Evolutionary conservation across 2,888 invertebrate species (phyloP).

Genomic region (Drosophila multiciliata): DNA sequence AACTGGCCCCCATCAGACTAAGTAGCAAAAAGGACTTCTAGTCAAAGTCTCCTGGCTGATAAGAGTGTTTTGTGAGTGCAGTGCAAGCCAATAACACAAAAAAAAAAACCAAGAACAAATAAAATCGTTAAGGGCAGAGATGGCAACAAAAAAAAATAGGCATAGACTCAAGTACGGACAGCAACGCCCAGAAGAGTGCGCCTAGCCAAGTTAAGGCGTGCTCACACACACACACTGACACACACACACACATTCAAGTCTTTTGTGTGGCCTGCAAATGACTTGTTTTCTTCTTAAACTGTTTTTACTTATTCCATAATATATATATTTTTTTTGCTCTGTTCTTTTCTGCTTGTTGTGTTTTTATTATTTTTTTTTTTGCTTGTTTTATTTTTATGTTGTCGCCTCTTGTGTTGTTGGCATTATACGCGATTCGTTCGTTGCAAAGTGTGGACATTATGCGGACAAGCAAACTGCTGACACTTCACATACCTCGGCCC

Average conservation of each 20-base stretch:
- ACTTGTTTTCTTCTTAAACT: slow-evolving; percentile 66
- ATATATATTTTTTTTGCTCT: slow-evolving; percentile 6
- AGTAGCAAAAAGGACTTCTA: slow-evolving; percentile 3
- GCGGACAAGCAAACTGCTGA: slow-evolving; percentile 39
- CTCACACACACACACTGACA: slow-evolving; percentile 33
- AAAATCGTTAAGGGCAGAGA: slow-evolving; percentile 22
- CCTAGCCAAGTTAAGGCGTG: slow-evolving; percentile 40
- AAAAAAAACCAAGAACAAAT: slow-evolving; percentile 1
- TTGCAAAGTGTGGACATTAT: slow-evolving; percentile 54
- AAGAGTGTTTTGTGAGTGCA: slow-evolving; percentile 44
- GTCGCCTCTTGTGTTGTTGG: slow-evolving; percentile 18
- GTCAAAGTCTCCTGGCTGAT: slow-evolving; percentile 14
- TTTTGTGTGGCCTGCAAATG: slow-evolving; percentile 58
- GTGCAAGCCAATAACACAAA: slow-evolving; percentile 24
- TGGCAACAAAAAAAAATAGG: slow-evolving; percentile 4
- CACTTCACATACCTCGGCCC: slow-evolving; percentile 9
- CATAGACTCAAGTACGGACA: slow-evolving; percentile 32
- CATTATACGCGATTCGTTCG: slow-evolving; percentile 43
- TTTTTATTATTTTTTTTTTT: slow-evolving; percentile 19
- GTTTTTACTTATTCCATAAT: slow-evolving; percentile 44
- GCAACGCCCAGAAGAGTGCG: slow-evolving; percentile 47
- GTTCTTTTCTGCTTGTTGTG: slow-evolving; percentile 19
- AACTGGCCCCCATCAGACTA: slow-evolving; percentile 15
- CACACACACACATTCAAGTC: slow-evolving; percentile 14
- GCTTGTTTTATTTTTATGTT: slow-evolving; percentile 41